These are phyloP conservation scores for Caradrina kadenii DNA, from an alignment of 2,888 invertebrate genomes.

Conservation along the genomic window DNA sequence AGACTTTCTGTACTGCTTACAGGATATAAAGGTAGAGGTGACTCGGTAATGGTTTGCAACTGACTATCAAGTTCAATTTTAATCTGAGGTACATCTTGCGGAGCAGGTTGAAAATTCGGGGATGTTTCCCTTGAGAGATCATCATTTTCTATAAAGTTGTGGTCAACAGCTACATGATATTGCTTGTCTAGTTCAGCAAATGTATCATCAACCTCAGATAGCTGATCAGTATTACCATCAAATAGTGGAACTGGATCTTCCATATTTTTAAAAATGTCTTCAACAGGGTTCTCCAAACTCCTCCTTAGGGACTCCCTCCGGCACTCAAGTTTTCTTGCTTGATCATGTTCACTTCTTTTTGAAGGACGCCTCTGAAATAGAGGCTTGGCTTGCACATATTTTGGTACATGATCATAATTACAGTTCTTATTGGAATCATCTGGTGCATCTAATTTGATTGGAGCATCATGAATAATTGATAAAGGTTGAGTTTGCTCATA, in stretches of 20 bases:
- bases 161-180: slow-evolving; percentile 88
- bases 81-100: slow-evolving; percentile 32
- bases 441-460: slow-evolving; percentile 51
- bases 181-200: slow-evolving; percentile 87
- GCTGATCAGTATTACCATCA: slow-evolving; percentile 74
- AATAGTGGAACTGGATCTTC: slow-evolving; percentile 75
- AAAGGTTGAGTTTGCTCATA: slow-evolving; percentile 60
- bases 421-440: slow-evolving; percentile 40
- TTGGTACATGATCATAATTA: slow-evolving; percentile 53
- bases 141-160: slow-evolving; percentile 81
- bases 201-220: slow-evolving; percentile 84
- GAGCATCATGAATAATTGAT: slow-evolving; percentile 42
- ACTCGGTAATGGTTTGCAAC: slow-evolving; percentile 66
- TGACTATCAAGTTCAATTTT: slow-evolving; percentile 71
- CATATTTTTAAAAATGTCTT: slow-evolving; percentile 57
- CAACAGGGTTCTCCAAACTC: slow-evolving; percentile 67
- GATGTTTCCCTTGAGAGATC: slow-evolving; percentile 63
- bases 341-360: slow-evolving; percentile 58
- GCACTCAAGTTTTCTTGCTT: slow-evolving; percentile 57
- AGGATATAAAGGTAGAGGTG: slow-evolving; percentile 66
- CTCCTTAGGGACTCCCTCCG: slow-evolving; percentile 54
- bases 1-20: slow-evolving; percentile 13
- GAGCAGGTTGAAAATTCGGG: slow-evolving; percentile 12
- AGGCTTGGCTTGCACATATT: slow-evolving; percentile 56
- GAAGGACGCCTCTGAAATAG: slow-evolving; percentile 74